Conservation (phyloP, 2,113 vertebrate species). For the Cynoglossus semilaevis region DNA sequence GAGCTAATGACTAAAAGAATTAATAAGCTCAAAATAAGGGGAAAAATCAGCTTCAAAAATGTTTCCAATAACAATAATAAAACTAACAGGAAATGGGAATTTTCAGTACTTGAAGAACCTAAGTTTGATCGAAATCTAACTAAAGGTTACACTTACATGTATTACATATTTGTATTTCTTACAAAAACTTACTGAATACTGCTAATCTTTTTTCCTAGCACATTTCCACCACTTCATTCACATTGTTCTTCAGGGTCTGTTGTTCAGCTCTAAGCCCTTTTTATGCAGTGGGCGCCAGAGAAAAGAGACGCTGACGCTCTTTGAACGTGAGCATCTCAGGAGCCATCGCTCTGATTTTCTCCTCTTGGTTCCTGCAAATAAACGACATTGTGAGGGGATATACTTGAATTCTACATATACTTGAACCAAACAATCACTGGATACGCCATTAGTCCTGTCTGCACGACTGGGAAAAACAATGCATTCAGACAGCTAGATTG, state of each 20-base stretch:
- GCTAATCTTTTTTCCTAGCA: background rate
- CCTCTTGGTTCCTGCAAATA: conserved; percentile 40
- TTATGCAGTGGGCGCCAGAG: conserved; percentile 45
- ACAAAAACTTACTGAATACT: background rate
- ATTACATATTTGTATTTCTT: too few relatives aligned
- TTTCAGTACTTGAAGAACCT: too few relatives aligned
- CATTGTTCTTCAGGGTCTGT: background rate
- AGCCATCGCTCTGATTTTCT: conserved; percentile 10
- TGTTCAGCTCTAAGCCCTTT: conserved; percentile 11
- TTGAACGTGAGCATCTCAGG: conserved; percentile 71
- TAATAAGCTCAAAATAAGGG: background rate
- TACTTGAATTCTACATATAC: conserved; percentile 26
- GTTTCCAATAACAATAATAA: too few relatives aligned
- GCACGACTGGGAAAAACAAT: too few relatives aligned
- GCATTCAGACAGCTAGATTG: too few relatives aligned
- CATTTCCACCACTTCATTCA: background rate
- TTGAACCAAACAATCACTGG: background rate
- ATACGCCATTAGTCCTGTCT: background rate
- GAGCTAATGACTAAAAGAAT: background rate
- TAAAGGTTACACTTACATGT: conserved; percentile 5
- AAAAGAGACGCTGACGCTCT: conserved; percentile 68
- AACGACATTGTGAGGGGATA: background rate
- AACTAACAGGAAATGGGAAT: too few relatives aligned
- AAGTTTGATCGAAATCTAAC: background rate
- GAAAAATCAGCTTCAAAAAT: too few relatives aligned